Percentiles rank a stretch among this genome's conserved stretches.
phyloP scores from a whole-genome alignment of 2,113 vertebrate species.

The Tragelaphus strepsiceros region DNA sequence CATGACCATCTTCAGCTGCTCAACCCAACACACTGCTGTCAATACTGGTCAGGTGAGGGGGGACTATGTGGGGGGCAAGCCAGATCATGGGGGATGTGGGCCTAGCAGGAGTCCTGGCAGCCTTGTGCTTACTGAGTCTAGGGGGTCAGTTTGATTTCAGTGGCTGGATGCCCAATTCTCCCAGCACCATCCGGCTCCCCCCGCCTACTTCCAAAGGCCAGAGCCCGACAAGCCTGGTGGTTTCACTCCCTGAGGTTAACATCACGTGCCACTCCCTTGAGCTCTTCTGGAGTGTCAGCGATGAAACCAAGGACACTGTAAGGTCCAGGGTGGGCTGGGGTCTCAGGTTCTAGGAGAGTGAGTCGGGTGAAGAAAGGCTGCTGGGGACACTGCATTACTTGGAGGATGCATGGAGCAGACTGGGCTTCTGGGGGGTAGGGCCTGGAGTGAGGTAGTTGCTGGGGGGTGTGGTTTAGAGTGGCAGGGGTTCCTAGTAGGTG shows the following conservation, averaged over 20 bases:
- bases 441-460: not conserved
- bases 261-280: not conserved
- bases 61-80: no score
- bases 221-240: not conserved
- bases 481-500: not conserved
- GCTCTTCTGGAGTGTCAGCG: not conserved
- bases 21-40: not conserved
- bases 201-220: not conserved
- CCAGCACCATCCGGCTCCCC: not conserved
- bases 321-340: not conserved
- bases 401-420: not conserved
- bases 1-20: not conserved
- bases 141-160: not conserved
- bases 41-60: not conserved
- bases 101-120: not conserved
- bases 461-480: not conserved
- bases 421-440: not conserved
- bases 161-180: not conserved
- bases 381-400: not conserved
- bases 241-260: not conserved
- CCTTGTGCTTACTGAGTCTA: not conserved
- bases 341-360: not conserved
- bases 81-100: not conserved
- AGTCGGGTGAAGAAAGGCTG: not conserved
- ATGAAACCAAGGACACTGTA: not conserved